A percentile compares a stretch with the other conserved stretches of the same genome.
Conservation (phyloP, 2,888 invertebrate species). For the Cosmia pyralina region DNA sequence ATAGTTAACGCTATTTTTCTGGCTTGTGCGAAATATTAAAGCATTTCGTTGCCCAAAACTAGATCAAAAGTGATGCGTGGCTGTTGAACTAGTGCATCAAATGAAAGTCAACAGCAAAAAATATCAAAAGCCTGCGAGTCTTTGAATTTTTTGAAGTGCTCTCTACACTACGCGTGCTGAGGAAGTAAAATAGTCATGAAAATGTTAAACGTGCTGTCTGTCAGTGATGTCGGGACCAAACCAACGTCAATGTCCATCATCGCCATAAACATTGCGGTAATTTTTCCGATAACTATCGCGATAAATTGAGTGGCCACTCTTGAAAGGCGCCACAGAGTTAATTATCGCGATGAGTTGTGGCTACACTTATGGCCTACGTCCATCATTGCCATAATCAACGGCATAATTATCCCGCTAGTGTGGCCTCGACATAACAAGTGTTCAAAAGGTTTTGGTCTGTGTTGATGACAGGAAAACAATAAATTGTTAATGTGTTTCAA, state of each 20-base stretch:
- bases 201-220: not conserved
- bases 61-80: not conserved
- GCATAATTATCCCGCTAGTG: too few relatives aligned
- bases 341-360: too few relatives aligned
- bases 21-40: not conserved
- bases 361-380: too few relatives aligned
- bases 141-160: not conserved
- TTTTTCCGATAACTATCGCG: too few relatives aligned
- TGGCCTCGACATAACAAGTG: too few relatives aligned
- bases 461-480: not conserved
- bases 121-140: not conserved
- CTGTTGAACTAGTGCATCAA: not conserved
- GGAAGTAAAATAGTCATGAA: conserved; percentile 2
- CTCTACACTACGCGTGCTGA: not conserved
- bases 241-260: too few relatives aligned
- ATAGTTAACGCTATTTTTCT: not conserved
- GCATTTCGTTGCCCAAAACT: not conserved
- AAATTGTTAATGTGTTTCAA: not conserved
- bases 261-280: too few relatives aligned
- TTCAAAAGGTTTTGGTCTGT: not conserved
- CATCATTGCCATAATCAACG: too few relatives aligned
- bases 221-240: too few relatives aligned
- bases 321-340: too few relatives aligned
- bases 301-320: too few relatives aligned
- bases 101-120: not conserved